These are phyloP conservation scores for Scaptodrosophila lebanonensis DNA, from an alignment of 1,140 invertebrate genomes.

Conservation along the genomic window DNA sequence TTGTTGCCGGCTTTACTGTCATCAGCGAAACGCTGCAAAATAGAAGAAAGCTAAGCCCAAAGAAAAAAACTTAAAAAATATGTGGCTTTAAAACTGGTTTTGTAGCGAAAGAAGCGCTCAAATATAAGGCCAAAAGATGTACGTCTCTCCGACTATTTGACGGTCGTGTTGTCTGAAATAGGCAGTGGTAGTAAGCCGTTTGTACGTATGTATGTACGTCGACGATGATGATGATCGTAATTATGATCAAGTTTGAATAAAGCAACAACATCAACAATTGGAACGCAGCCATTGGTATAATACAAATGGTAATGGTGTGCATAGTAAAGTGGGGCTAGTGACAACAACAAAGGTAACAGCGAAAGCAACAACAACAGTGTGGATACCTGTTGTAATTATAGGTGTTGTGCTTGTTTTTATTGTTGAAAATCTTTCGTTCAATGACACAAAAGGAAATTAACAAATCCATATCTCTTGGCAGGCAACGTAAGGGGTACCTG, in stretches of 20 bases:
- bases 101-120: slow-evolving; percentile 19
- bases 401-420: slow-evolving; percentile 13
- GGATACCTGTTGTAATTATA: slow-evolving; percentile 45
- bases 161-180: no score
- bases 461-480: no score
- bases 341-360: slow-evolving; percentile 17
- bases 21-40: slow-evolving; percentile 60
- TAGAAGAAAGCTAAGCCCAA: slow-evolving; percentile 66
- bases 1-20: slow-evolving; percentile 51
- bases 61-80: slow-evolving; percentile 54
- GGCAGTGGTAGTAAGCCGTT: no score
- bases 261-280: slow-evolving; percentile 31
- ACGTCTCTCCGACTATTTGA: no score
- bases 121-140: slow-evolving; percentile 41
- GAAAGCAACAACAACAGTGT: slow-evolving; percentile 9
- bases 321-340: slow-evolving; percentile 4
- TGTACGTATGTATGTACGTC: no score
- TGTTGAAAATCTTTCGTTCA: slow-evolving; percentile 49
- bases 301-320: no score
- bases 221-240: neutral
- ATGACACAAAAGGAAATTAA: slow-evolving; percentile 72
- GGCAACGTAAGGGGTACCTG: no score
- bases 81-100: slow-evolving; percentile 71
- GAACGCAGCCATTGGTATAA: slow-evolving; percentile 42
- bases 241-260: slow-evolving; percentile 50